Evolutionary conservation across 2,113 vertebrate species (phyloP).

Genomic region (Myotis davidii): DNA sequence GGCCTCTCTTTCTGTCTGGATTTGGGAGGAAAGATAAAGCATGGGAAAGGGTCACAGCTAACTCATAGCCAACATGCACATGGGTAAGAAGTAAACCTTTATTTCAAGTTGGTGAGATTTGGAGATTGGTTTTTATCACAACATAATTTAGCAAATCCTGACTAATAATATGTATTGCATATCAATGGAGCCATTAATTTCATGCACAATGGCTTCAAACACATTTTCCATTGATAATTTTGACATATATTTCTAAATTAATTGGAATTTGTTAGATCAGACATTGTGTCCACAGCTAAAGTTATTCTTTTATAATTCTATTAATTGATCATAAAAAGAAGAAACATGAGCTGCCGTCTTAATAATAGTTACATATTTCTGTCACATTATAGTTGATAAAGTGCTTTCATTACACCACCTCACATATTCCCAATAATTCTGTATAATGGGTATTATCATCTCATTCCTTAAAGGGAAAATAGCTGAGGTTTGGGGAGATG

Average conservation of each 20-base stretch:
- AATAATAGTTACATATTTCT: not conserved
- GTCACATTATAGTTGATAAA: not conserved
- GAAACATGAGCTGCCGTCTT: not conserved
- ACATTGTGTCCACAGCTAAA: not conserved
- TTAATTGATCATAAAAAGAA: not conserved
- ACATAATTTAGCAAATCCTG: not conserved
- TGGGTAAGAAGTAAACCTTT: not conserved
- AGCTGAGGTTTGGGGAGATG: not conserved
- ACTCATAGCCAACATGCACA: not conserved
- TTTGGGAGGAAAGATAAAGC: not conserved
- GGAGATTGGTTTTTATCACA: not conserved
- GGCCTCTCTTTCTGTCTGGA: not conserved
- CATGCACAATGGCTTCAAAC: not conserved
- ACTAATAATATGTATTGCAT: not conserved
- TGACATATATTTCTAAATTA: not conserved
- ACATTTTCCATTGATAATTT: not conserved
- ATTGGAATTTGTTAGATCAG: not conserved
- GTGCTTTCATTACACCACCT: not conserved
- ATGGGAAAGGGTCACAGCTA: too few species aligned
- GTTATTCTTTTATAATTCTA: not conserved
- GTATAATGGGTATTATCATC: not conserved
- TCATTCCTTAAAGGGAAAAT: not conserved
- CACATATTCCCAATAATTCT: not conserved
- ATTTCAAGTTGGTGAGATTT: not conserved
- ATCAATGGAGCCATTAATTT: too few species aligned